Conservation (phyloP, 1,140 invertebrate species). For the Sipha flava region DNA sequence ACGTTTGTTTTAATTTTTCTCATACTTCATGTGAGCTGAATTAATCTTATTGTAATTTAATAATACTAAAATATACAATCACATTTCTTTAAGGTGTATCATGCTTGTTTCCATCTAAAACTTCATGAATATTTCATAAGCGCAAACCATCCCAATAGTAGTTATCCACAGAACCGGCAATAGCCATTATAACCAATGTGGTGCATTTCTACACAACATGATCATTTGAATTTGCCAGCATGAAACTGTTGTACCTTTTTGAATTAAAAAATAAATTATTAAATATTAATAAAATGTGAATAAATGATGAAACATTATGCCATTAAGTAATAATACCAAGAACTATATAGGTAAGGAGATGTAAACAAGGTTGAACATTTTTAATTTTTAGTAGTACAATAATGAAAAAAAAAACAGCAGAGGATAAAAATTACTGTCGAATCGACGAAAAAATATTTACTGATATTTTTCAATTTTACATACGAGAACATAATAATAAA, state of each 20-base stretch:
- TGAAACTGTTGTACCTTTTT: background rate
- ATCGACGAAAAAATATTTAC: too few relatives aligned
- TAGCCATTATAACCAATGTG: background rate
- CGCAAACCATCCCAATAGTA: background rate
- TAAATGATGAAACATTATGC: background rate
- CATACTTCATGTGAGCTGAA: too few relatives aligned
- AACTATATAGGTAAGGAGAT: background rate
- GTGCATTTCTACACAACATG: background rate
- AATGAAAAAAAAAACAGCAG: too few relatives aligned
- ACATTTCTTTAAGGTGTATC: background rate
- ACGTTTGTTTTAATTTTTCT: too few relatives aligned
- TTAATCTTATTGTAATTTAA: too few relatives aligned
- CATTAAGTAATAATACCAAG: background rate
- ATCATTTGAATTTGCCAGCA: constrained; percentile 1
- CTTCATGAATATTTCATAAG: constrained; percentile 29
- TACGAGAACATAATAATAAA: too few relatives aligned
- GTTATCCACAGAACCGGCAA: background rate
- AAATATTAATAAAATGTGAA: background rate
- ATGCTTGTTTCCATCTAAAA: background rate
- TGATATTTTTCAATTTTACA: too few relatives aligned
- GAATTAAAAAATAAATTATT: background rate
- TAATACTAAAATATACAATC: too few relatives aligned
- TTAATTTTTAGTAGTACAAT: too few relatives aligned
- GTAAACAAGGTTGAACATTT: background rate
- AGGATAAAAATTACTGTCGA: too few relatives aligned